These are phyloP conservation scores for Phytoseiulus persimilis DNA, from an alignment of 2,888 invertebrate genomes.

Conservation along the genomic window DNA sequence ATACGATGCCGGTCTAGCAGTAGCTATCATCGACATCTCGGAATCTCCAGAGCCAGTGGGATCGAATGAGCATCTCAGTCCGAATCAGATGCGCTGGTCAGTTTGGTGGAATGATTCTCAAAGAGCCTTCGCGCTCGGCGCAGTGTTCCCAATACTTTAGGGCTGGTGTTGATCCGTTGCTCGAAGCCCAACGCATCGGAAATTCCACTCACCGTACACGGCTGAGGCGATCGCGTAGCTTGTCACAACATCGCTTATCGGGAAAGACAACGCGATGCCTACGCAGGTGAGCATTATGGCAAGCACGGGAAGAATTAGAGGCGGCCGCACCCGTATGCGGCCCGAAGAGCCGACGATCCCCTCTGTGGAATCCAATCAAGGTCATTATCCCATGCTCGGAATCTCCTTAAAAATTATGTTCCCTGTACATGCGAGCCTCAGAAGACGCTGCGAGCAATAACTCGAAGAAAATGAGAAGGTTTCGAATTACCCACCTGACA, in stretches of 20 bases:
- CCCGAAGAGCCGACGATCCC: neutral
- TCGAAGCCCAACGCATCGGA: no score
- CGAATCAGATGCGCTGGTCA: no score
- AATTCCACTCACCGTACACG: neutral
- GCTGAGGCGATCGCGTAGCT: neutral
- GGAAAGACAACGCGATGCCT: neutral
- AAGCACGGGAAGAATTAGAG: neutral
- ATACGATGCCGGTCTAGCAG: no score
- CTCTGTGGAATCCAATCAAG: neutral
- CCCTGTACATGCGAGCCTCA: no score
- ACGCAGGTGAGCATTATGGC: constrained; percentile 27
- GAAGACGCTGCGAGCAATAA: neutral
- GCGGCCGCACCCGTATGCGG: neutral
- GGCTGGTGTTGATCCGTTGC: no score
- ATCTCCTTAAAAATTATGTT: no score
- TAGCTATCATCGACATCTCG: no score
- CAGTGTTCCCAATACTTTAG: no score
- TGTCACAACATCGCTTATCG: neutral
- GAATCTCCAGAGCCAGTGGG: no score
- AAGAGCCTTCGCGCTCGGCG: no score
- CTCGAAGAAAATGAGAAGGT: neutral
- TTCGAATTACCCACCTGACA: neutral
- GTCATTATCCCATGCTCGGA: neutral
- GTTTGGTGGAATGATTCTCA: no score
- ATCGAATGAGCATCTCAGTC: no score